Percentiles rank a stretch among this genome's conserved stretches.
Conservation (phyloP, 2,797 vertebrate species). For the Avahi laniger region DNA sequence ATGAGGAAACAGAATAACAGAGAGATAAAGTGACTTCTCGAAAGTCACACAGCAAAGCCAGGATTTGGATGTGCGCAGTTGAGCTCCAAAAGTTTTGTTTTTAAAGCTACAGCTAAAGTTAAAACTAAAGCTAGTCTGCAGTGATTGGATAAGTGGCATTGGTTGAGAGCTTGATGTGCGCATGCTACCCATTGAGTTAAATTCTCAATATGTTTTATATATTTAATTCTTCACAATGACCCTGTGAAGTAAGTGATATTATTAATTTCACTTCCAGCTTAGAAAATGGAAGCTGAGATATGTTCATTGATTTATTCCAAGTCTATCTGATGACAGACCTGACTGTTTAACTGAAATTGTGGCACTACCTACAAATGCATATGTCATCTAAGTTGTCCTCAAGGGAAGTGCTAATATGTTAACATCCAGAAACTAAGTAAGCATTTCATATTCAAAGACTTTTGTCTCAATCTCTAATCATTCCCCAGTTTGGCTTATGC, state of each 20-base stretch:
- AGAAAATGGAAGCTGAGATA: not conserved
- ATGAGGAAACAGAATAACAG: not conserved
- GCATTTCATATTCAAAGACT: not conserved
- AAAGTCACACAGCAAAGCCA: not conserved
- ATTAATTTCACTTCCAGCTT: not conserved
- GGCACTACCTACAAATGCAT: not conserved
- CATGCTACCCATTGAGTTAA: not conserved
- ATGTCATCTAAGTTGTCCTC: not conserved
- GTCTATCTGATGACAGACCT: not conserved
- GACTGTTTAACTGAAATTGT: not conserved
- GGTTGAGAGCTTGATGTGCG: not conserved
- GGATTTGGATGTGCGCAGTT: not conserved
- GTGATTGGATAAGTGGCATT: not conserved
- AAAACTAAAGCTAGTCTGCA: not conserved
- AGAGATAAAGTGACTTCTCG: not conserved
- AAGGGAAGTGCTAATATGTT: not conserved
- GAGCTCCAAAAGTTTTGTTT: not conserved
- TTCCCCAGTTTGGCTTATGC: not conserved
- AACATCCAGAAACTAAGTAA: not conserved
- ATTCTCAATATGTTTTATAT: not conserved
- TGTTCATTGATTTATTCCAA: not conserved
- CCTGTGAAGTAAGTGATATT: not conserved
- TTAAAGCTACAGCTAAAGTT: not conserved
- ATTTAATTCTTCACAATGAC: not conserved
- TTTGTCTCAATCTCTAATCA: not conserved